Evolutionary conservation across 2,888 invertebrate genomes (phyloP).

Genomic region (Podabrus alpinus): DNA sequence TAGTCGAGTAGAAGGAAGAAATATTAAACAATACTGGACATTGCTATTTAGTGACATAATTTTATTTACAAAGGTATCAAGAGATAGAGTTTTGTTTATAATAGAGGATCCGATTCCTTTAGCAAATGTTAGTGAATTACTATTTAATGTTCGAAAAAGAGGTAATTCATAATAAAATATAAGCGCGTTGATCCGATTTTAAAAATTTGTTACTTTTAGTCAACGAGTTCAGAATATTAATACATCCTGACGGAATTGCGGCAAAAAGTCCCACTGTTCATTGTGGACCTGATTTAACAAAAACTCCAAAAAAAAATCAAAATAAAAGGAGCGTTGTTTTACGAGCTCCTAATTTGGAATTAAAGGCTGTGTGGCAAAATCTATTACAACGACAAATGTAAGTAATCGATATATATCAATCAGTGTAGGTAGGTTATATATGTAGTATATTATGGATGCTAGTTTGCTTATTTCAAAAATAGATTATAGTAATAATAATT

Average conservation of each 20-base stretch:
- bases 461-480: no score
- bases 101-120: conserved; percentile 85
- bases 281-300: conserved; percentile 68
- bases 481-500: no score
- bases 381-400: conserved; percentile 85
- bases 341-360: conserved; percentile 79
- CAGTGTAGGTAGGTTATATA: no score
- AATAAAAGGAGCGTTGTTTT: conserved; percentile 73
- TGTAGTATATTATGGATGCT: no score
- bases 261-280: conserved; percentile 76
- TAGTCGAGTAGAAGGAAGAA: conserved; percentile 80
- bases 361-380: conserved; percentile 91
- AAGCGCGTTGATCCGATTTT: conserved; percentile 37
- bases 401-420: no score
- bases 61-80: conserved; percentile 82
- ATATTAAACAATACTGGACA: conserved; percentile 84
- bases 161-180: conserved; percentile 59
- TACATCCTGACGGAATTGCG: conserved; percentile 66
- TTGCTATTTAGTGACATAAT: conserved; percentile 82
- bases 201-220: conserved; percentile 61
- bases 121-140: conserved; percentile 77
- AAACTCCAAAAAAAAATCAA: conserved; percentile 67
- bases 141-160: conserved; percentile 85
- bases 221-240: conserved; percentile 78
- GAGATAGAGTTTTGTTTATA: conserved; percentile 84